Evolutionary conservation across 2,797 vertebrate species (phyloP).

Genomic region (Rhyacichthys aspro): DNA sequence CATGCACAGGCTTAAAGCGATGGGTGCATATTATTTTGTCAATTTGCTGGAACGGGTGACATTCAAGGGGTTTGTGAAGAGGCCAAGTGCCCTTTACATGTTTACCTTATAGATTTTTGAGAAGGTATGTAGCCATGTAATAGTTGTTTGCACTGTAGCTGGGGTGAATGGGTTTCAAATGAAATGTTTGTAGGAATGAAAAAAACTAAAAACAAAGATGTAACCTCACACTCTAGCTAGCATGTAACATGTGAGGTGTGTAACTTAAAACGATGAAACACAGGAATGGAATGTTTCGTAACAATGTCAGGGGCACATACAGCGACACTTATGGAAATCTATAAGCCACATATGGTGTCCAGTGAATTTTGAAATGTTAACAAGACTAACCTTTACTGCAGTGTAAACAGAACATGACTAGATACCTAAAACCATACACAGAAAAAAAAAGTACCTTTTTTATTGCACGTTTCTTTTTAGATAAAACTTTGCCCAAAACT

Average conservation of each 20-base stretch:
- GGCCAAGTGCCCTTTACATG: conserved; percentile 63
- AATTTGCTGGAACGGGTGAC: conserved; percentile 88
- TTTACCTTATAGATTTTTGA: conserved; percentile 55
- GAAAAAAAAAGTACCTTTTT: too few relatives aligned
- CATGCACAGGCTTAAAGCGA: conserved; percentile 85
- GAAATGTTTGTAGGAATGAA: conserved; percentile 10
- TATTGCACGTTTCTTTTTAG: too few relatives aligned
- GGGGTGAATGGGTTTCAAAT: conserved; percentile 26
- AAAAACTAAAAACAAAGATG: background rate
- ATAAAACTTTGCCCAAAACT: too few relatives aligned
- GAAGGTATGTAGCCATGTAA: conserved; percentile 28
- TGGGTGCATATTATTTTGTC: conserved; percentile 98
- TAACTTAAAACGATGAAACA: background rate
- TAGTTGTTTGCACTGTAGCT: conserved; percentile 29
- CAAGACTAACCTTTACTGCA: background rate
- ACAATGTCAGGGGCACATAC: background rate
- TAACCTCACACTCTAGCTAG: background rate
- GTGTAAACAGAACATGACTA: too few relatives aligned
- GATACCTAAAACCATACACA: too few relatives aligned
- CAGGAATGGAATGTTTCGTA: background rate
- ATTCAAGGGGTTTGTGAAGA: conserved; percentile 79
- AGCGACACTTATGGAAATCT: background rate
- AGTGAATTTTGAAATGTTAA: too few relatives aligned
- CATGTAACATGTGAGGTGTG: background rate
- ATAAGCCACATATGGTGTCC: background rate